phyloP scores from a whole-genome alignment of 2,888 invertebrate species.

The Cloeon dipterum region DNA sequence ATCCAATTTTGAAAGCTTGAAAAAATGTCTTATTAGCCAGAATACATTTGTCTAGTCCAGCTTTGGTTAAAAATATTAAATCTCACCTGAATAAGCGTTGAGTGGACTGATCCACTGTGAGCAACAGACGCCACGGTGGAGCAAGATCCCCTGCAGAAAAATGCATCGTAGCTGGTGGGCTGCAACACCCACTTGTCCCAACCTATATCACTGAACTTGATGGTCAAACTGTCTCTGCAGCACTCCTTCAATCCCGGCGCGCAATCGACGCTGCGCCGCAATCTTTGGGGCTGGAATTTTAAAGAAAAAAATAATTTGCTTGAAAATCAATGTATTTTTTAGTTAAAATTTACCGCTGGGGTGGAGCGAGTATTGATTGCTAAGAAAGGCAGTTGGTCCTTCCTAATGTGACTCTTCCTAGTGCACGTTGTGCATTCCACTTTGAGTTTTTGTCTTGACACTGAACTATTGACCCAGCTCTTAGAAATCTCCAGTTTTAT shows the following conservation, averaged over 20 bases:
- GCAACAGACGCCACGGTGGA: conserved; percentile 46
- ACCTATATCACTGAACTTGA: conserved; percentile 63
- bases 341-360: conserved; percentile 27
- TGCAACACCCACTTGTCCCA: conserved; percentile 77
- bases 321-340: too few species aligned
- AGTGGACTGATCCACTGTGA: conserved; percentile 37
- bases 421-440: too few species aligned
- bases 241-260: conserved; percentile 46
- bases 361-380: conserved; percentile 55
- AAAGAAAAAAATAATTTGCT: too few species aligned
- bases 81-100: conserved; percentile 52
- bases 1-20: too few species aligned
- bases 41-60: too few species aligned
- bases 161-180: conserved; percentile 64
- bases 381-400: conserved; percentile 48
- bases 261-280: conserved; percentile 42
- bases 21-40: too few species aligned
- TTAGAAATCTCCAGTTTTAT: too few species aligned
- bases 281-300: conserved; percentile 25
- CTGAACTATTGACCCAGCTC: too few species aligned
- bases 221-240: conserved; percentile 59
- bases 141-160: conserved; percentile 68
- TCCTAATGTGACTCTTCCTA: too few species aligned
- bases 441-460: too few species aligned
- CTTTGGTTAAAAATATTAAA: too few species aligned